Conservation (phyloP, 53 echinoderm and acorn worm species). For the Henricia sp. region DNA sequence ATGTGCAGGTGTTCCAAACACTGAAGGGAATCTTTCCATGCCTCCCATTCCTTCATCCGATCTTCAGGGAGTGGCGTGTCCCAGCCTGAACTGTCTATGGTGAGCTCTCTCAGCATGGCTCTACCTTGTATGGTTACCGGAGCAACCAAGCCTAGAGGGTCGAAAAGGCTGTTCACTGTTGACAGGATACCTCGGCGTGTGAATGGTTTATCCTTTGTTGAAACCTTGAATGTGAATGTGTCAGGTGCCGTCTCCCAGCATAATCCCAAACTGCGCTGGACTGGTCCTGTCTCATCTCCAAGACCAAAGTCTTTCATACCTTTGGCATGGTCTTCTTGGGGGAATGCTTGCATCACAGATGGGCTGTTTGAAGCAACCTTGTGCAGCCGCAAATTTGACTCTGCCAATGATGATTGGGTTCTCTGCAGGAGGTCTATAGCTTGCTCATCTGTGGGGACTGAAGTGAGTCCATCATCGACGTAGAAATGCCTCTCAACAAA, state of each 20-base stretch:
- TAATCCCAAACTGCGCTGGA: constrained; percentile 32
- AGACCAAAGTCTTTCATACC: constrained; percentile 32
- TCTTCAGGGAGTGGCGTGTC: constrained; percentile 32
- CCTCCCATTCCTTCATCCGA: constrained; percentile 11
- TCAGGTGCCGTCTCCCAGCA: constrained; percentile 33
- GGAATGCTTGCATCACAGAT: constrained; percentile 43
- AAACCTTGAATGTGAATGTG: constrained; percentile 54
- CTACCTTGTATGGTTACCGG: constrained; percentile 56
- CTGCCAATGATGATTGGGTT: constrained; percentile 26
- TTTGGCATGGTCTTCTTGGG: constrained; percentile 38
- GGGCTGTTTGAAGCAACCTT: constrained; percentile 61
- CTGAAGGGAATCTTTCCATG: constrained; percentile 26
- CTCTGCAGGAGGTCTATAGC: constrained; percentile 39
- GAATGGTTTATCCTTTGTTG: constrained; percentile 7
- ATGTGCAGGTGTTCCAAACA: background rate
- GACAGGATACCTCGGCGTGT: constrained; percentile 52
- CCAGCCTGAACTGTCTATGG: constrained; percentile 7
- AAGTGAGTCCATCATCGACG: constrained; percentile 48
- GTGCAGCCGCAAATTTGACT: constrained; percentile 49
- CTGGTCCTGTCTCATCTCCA: background rate
- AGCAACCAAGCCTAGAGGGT: constrained; percentile 55
- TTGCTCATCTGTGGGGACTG: background rate
- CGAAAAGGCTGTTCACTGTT: constrained; percentile 56
- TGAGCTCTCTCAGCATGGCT: constrained; percentile 41
- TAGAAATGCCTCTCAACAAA: constrained; percentile 63